These are phyloP conservation scores for Epirrhoe tristata DNA, from an alignment of 2,888 invertebrate genomes.

Conservation along the genomic window DNA sequence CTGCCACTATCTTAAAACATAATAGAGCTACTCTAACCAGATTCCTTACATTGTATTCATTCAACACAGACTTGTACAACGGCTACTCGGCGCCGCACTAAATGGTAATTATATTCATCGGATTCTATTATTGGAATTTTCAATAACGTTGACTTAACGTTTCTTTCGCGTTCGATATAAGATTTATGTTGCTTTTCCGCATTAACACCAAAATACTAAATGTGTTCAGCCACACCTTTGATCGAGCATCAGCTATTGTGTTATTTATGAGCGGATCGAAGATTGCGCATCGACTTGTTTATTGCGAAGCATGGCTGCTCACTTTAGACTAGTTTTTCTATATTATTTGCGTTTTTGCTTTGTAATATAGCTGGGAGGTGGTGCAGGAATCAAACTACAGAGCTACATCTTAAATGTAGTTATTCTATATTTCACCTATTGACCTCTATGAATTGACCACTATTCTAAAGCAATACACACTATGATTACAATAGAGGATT, in stretches of 20 bases:
- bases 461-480: no score
- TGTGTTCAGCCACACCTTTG: constrained; percentile 6
- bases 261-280: neutral
- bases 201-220: constrained; percentile 21
- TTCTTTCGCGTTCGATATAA: constrained; percentile 16
- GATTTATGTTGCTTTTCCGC: constrained; percentile 31
- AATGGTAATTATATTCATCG: constrained; percentile 27
- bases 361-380: no score
- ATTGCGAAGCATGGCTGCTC: neutral
- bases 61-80: constrained; percentile 3
- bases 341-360: neutral
- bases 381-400: no score
- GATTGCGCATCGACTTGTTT: neutral
- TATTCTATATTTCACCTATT: no score
- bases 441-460: no score
- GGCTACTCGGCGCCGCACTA: constrained; percentile 15
- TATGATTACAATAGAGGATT: no score
- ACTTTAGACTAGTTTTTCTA: neutral
- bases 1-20: neutral
- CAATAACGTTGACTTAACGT: no score
- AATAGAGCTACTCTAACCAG: neutral
- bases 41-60: constrained; percentile 11
- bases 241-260: neutral
- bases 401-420: no score
- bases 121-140: constrained; percentile 22